A percentile compares a stretch with the other conserved stretches of the same genome.
phyloP scores from a whole-genome alignment of 2,113 vertebrate genomes.

The Daphoenositta chrysoptera region DNA sequence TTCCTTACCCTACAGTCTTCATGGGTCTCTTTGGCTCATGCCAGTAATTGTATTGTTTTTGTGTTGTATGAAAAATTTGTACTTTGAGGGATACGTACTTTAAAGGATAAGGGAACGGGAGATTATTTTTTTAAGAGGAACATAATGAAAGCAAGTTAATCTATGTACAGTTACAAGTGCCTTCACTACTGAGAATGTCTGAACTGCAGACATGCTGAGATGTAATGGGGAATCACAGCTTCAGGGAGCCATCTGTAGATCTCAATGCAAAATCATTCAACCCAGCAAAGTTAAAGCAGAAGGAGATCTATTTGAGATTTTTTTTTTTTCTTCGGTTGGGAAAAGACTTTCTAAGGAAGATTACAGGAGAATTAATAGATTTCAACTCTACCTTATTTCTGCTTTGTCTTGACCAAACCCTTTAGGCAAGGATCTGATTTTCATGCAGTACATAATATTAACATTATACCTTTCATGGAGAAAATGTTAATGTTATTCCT shows the following conservation, averaged over 20 bases:
- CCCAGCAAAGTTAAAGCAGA: not conserved
- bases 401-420: not conserved
- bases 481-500: not conserved
- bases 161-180: not conserved
- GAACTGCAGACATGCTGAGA: constrained; percentile 20
- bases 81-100: not conserved
- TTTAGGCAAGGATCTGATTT: not conserved
- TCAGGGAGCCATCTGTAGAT: constrained; percentile 13
- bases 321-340: not conserved
- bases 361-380: not conserved
- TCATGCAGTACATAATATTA: not conserved
- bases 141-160: not conserved
- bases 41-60: not conserved
- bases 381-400: not conserved
- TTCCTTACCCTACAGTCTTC: not conserved
- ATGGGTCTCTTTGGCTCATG: not conserved
- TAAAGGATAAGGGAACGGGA: not conserved
- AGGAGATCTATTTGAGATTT: not conserved
- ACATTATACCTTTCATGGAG: not conserved
- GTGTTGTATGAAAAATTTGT: not conserved
- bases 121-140: not conserved
- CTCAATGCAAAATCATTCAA: constrained; percentile 21
- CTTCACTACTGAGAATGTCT: not conserved
- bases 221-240: not conserved
- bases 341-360: not conserved